Percentiles rank a stretch among this genome's conserved stretches.
Evolutionary conservation across 1,140 invertebrate genomes (phyloP).

Genomic region (Latrodectus geometricus): DNA sequence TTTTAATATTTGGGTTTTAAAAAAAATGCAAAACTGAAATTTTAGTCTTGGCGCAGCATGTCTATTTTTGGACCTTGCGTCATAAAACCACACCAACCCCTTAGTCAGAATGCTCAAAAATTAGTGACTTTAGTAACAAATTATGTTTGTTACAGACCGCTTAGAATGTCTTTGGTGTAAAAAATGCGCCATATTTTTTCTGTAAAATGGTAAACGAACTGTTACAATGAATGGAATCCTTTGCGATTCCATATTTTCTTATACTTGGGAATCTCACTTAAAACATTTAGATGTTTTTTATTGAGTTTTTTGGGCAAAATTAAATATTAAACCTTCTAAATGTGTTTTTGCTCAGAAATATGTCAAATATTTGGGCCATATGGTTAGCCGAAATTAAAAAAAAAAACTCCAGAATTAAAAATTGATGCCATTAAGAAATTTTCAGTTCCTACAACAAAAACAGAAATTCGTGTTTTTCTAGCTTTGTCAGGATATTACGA

Average conservation of each 20-base stretch:
- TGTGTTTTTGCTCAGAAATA: slow-evolving; percentile 12
- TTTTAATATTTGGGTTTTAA: no score
- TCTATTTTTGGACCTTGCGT: no score
- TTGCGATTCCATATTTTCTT: slow-evolving; percentile 28
- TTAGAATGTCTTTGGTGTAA: no score
- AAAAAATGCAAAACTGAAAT: no score
- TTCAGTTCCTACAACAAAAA: slow-evolving; percentile 58
- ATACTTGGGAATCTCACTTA: slow-evolving; percentile 46
- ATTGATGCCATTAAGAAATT: slow-evolving; percentile 61
- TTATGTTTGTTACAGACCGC: no score
- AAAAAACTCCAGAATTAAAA: slow-evolving; percentile 51
- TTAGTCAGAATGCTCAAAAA: no score
- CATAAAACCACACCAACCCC: no score
- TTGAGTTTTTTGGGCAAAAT: slow-evolving; percentile 53
- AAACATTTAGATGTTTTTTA: background rate
- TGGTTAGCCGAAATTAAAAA: background rate
- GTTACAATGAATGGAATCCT: slow-evolving; percentile 13
- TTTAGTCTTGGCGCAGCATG: no score
- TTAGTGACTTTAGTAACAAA: no score
- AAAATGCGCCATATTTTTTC: background rate
- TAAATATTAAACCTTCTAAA: slow-evolving; percentile 12
- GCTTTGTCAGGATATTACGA: slow-evolving; percentile 65
- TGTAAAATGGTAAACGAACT: background rate
- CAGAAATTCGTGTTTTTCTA: slow-evolving; percentile 64
- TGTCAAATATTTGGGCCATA: slow-evolving; percentile 27